Percentiles rank a stretch among this genome's conserved stretches.
These are phyloP conservation scores for Leucopsar rothschildi DNA, from an alignment of 2,113 vertebrate species.

Conservation along the genomic window DNA sequence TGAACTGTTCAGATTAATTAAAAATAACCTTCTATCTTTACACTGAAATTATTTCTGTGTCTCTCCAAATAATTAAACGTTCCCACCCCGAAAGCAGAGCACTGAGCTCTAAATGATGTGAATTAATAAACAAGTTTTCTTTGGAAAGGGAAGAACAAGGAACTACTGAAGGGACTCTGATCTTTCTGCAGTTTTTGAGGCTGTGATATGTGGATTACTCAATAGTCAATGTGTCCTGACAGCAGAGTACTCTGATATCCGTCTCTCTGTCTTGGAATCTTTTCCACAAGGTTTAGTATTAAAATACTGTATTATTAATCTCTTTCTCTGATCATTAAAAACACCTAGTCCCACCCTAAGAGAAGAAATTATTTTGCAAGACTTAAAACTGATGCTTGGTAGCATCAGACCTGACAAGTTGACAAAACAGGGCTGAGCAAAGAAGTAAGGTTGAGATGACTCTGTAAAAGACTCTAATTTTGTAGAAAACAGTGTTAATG, in stretches of 20 bases:
- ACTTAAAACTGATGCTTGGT: background rate
- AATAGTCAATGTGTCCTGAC: background rate
- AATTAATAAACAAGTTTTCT: background rate
- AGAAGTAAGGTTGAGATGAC: background rate
- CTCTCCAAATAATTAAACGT: background rate
- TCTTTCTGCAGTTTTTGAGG: background rate
- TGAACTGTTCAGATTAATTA: slow-evolving; percentile 1
- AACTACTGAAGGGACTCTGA: background rate
- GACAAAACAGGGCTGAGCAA: background rate
- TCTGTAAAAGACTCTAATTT: background rate
- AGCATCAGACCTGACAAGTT: background rate
- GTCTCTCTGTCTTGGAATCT: background rate
- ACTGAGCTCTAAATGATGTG: background rate
- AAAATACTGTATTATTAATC: background rate
- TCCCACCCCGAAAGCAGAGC: background rate
- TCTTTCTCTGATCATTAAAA: background rate
- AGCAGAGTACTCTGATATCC: background rate
- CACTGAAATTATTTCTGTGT: background rate
- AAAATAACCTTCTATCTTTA: slow-evolving; percentile 1
- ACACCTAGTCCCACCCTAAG: background rate
- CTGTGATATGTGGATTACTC: background rate
- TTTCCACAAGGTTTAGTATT: background rate
- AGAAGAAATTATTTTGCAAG: background rate
- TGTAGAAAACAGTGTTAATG: background rate
- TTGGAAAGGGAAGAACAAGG: background rate